These are phyloP conservation scores for Trissonchulus latispiculum DNA, from an alignment of 2,888 invertebrate species.

Conservation along the genomic window DNA sequence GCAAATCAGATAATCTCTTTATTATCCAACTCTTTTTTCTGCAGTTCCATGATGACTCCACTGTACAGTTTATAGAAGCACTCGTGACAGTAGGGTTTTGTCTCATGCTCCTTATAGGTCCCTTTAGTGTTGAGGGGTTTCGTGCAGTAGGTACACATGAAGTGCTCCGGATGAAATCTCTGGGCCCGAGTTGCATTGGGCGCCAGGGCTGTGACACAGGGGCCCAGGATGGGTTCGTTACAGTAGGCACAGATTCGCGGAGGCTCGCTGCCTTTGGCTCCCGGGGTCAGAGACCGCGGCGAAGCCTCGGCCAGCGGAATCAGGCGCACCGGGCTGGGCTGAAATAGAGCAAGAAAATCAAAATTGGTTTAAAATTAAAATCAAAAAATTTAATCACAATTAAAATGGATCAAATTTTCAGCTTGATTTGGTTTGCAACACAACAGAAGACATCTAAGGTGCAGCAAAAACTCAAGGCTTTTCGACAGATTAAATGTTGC, in stretches of 20 bases:
- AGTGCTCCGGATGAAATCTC: slow-evolving; percentile 98
- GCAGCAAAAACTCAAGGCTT: no score
- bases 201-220: slow-evolving; percentile 40
- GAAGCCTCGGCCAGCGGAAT: not conserved
- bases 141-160: slow-evolving; percentile 95
- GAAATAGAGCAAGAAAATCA: no score
- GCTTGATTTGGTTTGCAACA: no score
- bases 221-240: slow-evolving; percentile 34
- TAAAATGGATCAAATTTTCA: no score
- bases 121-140: slow-evolving; percentile 51
- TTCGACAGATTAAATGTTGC: no score
- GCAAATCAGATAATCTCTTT: no score
- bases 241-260: slow-evolving; percentile 39
- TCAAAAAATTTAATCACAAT: no score
- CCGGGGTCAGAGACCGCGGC: not conserved
- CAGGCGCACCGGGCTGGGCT: not conserved
- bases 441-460: no score
- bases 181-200: slow-evolving; percentile 81
- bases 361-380: no score
- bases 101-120: slow-evolving; percentile 67
- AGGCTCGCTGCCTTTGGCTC: slow-evolving; percentile 24
- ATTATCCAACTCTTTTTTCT: not conserved
- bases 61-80: slow-evolving; percentile 97
- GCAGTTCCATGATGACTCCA: slow-evolving; percentile 45
- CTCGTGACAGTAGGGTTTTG: slow-evolving; percentile 94